phyloP scores from a whole-genome alignment of 2,113 vertebrate species.

The Engystomops pustulosus region DNA sequence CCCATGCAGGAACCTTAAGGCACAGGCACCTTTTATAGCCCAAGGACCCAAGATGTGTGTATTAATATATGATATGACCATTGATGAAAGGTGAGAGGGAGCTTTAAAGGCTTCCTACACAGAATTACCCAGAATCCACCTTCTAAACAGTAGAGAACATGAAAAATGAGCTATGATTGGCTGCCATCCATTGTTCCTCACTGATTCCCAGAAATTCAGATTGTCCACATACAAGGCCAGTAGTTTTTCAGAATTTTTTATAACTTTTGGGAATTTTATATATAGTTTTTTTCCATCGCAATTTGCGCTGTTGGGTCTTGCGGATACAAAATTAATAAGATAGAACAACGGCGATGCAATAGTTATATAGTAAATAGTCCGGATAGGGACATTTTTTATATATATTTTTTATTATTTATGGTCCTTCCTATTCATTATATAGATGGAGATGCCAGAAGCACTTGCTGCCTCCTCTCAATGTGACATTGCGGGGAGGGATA shows the following conservation, averaged over 20 bases:
- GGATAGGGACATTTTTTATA: background rate
- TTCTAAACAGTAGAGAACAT: too few species aligned
- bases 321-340: background rate
- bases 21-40: too few species aligned
- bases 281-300: background rate
- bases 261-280: background rate
- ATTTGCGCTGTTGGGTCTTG: background rate
- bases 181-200: too few species aligned
- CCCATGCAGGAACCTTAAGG: too few species aligned
- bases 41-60: too few species aligned
- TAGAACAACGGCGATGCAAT: background rate
- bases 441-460: background rate
- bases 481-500: slow-evolving; percentile 1
- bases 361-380: background rate
- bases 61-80: too few species aligned
- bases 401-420: background rate
- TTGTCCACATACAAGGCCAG: too few species aligned
- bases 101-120: too few species aligned
- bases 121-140: too few species aligned
- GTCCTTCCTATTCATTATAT: background rate
- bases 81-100: too few species aligned
- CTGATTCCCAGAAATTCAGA: too few species aligned
- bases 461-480: slow-evolving; percentile 4
- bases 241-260: background rate
- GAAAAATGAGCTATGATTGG: too few species aligned